These are phyloP conservation scores for Melierax canorus DNA, from an alignment of 2,113 vertebrate species.

Conservation along the genomic window DNA sequence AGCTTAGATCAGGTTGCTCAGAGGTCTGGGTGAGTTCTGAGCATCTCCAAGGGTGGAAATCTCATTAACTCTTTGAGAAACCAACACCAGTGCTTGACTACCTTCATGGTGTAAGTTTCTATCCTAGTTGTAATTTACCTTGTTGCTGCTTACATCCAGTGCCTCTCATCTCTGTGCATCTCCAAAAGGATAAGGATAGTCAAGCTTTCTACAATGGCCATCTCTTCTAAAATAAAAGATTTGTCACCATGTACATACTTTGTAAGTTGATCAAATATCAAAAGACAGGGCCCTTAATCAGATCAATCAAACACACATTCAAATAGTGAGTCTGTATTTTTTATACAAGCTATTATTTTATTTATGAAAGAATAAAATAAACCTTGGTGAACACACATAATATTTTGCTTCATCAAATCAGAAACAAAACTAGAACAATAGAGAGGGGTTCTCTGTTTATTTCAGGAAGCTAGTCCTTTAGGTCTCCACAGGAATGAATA, in stretches of 20 bases:
- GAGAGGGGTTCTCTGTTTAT: background rate
- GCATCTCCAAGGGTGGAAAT: background rate
- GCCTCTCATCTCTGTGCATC: background rate
- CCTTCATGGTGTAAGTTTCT: background rate
- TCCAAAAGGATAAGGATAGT: background rate
- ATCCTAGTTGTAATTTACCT: background rate
- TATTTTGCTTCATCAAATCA: background rate
- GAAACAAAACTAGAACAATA: background rate
- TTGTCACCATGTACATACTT: background rate
- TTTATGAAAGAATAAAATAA: background rate
- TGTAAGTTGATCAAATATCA: background rate
- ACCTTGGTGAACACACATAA: background rate
- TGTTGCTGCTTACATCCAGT: background rate
- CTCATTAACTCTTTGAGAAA: background rate
- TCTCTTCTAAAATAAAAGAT: background rate
- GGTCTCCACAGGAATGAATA: background rate
- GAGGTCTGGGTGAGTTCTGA: background rate
- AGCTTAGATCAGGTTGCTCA: background rate
- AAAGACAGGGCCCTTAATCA: background rate
- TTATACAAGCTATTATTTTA: background rate
- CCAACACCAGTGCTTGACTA: background rate
- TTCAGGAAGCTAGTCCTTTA: background rate
- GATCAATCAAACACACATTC: background rate
- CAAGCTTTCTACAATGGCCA: background rate
- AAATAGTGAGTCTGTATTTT: background rate